Conservation (phyloP, 2,888 invertebrate genomes). For the Leistus spinibarbis region DNA sequence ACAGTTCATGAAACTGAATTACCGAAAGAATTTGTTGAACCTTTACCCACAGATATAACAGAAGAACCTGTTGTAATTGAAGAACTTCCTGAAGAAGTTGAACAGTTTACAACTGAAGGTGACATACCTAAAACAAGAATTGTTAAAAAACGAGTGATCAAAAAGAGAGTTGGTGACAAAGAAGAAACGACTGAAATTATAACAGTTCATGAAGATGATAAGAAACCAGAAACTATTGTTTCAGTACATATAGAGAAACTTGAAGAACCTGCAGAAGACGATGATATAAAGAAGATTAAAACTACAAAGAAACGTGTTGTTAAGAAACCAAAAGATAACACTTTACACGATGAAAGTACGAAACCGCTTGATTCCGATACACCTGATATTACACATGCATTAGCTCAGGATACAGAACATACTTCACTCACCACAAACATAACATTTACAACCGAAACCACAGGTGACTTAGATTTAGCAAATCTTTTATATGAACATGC, state of each 20-base stretch:
- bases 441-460: slow-evolving; percentile 29
- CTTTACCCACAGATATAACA: slow-evolving; percentile 12
- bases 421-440: slow-evolving; percentile 35
- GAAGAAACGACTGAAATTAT: slow-evolving; percentile 45
- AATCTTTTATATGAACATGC: slow-evolving; percentile 17
- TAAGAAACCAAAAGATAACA: slow-evolving; percentile 19
- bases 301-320: slow-evolving; percentile 23
- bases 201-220: slow-evolving; percentile 42
- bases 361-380: slow-evolving; percentile 25
- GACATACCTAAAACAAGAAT: slow-evolving; percentile 45
- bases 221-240: slow-evolving; percentile 40
- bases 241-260: slow-evolving; percentile 32
- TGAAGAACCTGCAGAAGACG: slow-evolving; percentile 9
- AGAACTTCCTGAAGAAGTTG: slow-evolving; percentile 48
- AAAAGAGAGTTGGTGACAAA: slow-evolving; percentile 48
- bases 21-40: slow-evolving; percentile 42
- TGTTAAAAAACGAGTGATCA: slow-evolving; percentile 49
- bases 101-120: slow-evolving; percentile 47
- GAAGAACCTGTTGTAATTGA: slow-evolving; percentile 22
- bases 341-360: slow-evolving; percentile 21
- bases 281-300: slow-evolving; percentile 15
- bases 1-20: slow-evolving; percentile 48
- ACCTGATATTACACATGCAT: slow-evolving; percentile 27
- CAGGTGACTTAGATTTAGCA: slow-evolving; percentile 33
- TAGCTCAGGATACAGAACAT: slow-evolving; percentile 34